Conservation (phyloP, 2,888 invertebrate species). For the Mongoloraphidia duomilia region DNA sequence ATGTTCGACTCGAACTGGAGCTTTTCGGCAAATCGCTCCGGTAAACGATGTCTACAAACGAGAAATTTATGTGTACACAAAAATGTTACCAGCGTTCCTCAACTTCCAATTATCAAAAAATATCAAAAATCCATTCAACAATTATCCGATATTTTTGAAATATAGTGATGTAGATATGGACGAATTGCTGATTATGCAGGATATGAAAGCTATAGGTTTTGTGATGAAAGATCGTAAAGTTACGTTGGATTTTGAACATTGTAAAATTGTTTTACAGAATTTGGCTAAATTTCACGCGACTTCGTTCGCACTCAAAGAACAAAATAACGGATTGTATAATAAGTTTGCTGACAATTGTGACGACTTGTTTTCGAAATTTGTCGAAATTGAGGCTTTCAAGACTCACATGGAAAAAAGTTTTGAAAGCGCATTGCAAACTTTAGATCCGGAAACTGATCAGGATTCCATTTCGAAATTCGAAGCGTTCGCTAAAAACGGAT, state of each 20-base stretch:
- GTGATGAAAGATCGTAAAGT: neutral
- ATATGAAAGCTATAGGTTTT: neutral
- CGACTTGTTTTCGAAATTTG: too few species aligned
- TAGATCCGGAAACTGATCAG: constrained; percentile 10
- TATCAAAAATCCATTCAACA: constrained; percentile 1
- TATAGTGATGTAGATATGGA: neutral
- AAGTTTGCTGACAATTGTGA: too few species aligned
- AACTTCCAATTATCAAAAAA: constrained; percentile 8
- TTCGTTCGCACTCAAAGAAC: constrained; percentile 1
- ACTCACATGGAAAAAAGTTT: neutral
- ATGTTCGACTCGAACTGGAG: neutral
- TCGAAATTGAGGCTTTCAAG: too few species aligned
- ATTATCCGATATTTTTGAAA: neutral
- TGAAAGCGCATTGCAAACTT: neutral
- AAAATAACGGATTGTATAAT: too few species aligned
- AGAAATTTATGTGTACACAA: constrained; percentile 4
- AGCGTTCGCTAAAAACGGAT: constrained; percentile 10
- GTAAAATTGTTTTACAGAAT: neutral
- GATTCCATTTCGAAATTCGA: constrained; percentile 9
- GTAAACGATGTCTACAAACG: neutral
- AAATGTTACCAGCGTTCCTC: constrained; percentile 8
- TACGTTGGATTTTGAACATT: constrained; percentile 2
- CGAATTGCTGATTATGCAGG: constrained; percentile 10
- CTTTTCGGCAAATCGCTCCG: neutral
- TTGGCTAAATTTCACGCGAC: constrained; percentile 2